phyloP scores from a whole-genome alignment of 2,888 invertebrate species.

The Drosophila mimetica region DNA sequence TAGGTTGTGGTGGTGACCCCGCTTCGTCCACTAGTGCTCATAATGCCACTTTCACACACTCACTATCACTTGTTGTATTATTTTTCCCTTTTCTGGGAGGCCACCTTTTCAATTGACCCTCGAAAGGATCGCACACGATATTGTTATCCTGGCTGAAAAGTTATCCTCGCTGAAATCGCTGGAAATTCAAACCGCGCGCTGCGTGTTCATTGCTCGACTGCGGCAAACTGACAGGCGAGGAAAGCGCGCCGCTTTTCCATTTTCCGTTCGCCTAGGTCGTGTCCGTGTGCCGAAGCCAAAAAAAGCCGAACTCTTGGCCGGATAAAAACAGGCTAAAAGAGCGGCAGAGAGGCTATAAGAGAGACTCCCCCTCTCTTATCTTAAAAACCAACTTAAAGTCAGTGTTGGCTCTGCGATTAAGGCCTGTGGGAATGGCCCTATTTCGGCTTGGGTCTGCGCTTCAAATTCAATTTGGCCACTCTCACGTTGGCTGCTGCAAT shows the following conservation, averaged over 20 bases:
- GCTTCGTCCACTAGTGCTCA: slow-evolving; percentile 43
- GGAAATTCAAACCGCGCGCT: slow-evolving; percentile 51
- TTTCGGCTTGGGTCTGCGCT: slow-evolving; percentile 50
- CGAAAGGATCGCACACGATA: slow-evolving; percentile 28
- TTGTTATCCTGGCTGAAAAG: slow-evolving; percentile 31
- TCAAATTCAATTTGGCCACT: slow-evolving; percentile 63
- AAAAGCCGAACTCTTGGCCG: slow-evolving; percentile 31
- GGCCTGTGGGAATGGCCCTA: slow-evolving; percentile 42
- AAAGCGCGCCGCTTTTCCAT: slow-evolving; percentile 42
- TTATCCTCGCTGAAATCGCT: slow-evolving; percentile 13
- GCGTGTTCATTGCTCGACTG: slow-evolving; percentile 71
- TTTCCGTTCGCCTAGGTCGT: slow-evolving; percentile 56
- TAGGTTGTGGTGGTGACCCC: slow-evolving; percentile 24
- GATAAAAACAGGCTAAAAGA: slow-evolving; percentile 31
- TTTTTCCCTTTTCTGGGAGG: slow-evolving; percentile 31
- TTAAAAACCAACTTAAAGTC: slow-evolving; percentile 14
- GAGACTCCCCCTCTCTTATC: slow-evolving; percentile 38
- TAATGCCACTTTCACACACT: slow-evolving; percentile 35
- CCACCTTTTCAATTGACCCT: slow-evolving; percentile 18
- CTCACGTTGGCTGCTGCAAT: slow-evolving; percentile 38
- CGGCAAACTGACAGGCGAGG: slow-evolving; percentile 70
- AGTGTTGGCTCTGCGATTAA: slow-evolving; percentile 22
- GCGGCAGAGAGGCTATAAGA: slow-evolving; percentile 17
- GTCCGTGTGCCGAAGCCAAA: slow-evolving; percentile 44
- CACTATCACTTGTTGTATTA: slow-evolving; percentile 10